Evolutionary conservation across 1,140 invertebrate species (phyloP), one percentile per base, ranked within the genome.

Genomic region (Saccostrea cuccullata): DNA sequence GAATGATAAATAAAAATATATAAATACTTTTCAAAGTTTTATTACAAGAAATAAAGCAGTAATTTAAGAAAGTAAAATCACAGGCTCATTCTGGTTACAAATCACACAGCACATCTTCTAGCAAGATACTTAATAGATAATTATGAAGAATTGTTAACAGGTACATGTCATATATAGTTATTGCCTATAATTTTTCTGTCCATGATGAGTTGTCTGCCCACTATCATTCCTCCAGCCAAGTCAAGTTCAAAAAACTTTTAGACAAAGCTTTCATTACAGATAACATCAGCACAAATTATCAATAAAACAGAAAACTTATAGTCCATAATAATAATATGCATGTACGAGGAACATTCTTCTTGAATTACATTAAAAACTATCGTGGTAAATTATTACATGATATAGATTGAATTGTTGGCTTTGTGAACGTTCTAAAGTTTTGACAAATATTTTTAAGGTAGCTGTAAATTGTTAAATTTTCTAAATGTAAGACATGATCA

Each of bases 151-250:
- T 15, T 60, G 15, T 15, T 60, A 20, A 4, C 15, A 60, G 58
- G 15, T 60, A 60, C 4, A 60, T 20, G 20, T 0, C 58, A 60
- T 17, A 5, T 17, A 20, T 60, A 17, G 5, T 12, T 5, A 20
- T 9, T 26, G 70, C 23, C 26, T 47, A 47, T 47, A 3, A 47
- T 47, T 47, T 30, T 73, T 73, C 5, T 26, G 70, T 73, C 70
- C 30, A 9, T 9, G 70, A 73, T 73, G 70, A 73, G 30, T 73
- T 73, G 70, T 73, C 70, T 73, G 70, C 70, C 23, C 70, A 30
- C 36, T 73, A 36, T 73, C 6, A 73, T 36, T 73, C 23, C 23
- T 73, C 70, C 70, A 77, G 30, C 70, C 30, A 77, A 36, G 70
- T 13, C 70, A 77, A 77, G 70, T 77, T 30, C 26, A 36, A 26